Evolutionary conservation across 1,140 invertebrate genomes (phyloP), one percentile per base, ranked within the genome.

Genomic region (Cotesia typhae): DNA sequence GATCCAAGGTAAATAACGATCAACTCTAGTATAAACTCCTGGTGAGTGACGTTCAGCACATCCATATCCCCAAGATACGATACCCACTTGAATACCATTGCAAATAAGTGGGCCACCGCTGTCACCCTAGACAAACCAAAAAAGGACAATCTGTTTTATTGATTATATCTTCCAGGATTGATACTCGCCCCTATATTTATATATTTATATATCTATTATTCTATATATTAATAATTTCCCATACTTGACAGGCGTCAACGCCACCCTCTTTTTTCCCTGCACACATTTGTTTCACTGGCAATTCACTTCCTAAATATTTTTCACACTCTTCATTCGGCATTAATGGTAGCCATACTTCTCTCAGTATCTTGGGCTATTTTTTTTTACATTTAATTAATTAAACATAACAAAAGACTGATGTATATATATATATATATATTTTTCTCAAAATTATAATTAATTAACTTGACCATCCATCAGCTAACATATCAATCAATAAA

Each of bases 1-100:
- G 28, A 92, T 89, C 92, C 91, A 93, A 28, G 84, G 71, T 0
- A 88, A 68, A 78, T 89, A 93, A 36, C 87, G 86, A 4, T 90
- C 87, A 0, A 94, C 89, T 72, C 90, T 87, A 0, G 91, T 90
- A 76, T 94, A 94, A 4, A 94, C 92, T 1, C 93, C 93, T 2
- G 92, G 92, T 63, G 88, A 82, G 67, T 90, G 88, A 14, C 88
- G 84, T 41, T 89, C 82, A 0, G 89, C 93, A 81, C 93, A 94
- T 0, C 92, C 92, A 51, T 89, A 85, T 1, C 93, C 93, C 90
- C 91, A 94, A 0, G 92, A 94, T 0, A 92, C 90, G 5, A 91
- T 83, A 76, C 92, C 86, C 57, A 90, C 75, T 85, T 88, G 83
- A 80, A 87, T 73, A 73, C 74, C 47, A 60, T 86, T 77, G 67